Evolutionary conservation across 2,797 vertebrate genomes (phyloP).

Genomic region (Anguilla anguilla): DNA sequence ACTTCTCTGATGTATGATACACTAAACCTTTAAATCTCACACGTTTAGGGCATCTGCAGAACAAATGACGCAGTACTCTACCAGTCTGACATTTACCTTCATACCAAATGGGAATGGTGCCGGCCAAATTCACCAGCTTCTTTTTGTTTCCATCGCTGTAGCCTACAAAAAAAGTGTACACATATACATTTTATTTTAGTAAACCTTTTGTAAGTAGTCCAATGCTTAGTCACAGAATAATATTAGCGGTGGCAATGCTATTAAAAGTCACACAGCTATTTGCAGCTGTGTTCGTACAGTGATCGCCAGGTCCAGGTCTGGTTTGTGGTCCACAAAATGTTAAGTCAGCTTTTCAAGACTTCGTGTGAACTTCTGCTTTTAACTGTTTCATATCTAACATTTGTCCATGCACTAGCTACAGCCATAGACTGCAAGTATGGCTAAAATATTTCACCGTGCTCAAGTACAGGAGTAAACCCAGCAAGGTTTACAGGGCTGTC

Average conservation of each 20-base stretch:
- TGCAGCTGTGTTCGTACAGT: too few species aligned
- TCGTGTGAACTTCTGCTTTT: not conserved
- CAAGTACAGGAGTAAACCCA: not conserved
- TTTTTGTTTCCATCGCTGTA: constrained; percentile 66
- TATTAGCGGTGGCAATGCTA: too few species aligned
- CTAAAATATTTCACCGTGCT: not conserved
- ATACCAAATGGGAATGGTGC: constrained; percentile 67
- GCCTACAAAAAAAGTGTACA: constrained; percentile 50
- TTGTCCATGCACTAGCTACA: not conserved
- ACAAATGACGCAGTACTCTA: not conserved
- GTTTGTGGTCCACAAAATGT: too few species aligned
- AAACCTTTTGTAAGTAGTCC: not conserved
- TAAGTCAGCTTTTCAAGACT: not conserved
- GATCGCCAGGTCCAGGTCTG: too few species aligned
- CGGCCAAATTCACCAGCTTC: constrained; percentile 65
- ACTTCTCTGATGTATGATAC: too few species aligned
- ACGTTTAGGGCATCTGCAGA: not conserved
- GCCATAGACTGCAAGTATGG: not conserved
- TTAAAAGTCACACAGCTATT: too few species aligned
- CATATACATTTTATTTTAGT: not conserved
- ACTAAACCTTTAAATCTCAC: not conserved
- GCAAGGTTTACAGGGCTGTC: not conserved
- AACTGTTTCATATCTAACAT: not conserved
- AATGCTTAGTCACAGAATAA: not conserved
- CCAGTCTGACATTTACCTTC: constrained; percentile 56